Evolutionary conservation across 1,140 invertebrate genomes (phyloP).

Genomic region (Hypsibius dujardini): DNA sequence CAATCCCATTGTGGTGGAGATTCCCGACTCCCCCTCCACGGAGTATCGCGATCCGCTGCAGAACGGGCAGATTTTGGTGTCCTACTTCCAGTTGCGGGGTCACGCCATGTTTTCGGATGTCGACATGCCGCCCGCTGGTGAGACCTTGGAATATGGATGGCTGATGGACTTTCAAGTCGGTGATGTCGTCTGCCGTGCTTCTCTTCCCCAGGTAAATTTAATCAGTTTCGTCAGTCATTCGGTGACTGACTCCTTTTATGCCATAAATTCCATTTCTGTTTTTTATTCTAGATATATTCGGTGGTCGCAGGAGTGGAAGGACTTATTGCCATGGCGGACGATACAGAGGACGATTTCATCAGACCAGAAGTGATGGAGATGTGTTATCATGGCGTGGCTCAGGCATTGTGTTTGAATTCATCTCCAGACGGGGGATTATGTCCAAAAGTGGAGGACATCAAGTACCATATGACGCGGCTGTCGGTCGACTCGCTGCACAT

Average conservation of each 20-base stretch:
- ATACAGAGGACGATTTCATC: slow-evolving; percentile 59
- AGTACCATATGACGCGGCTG: slow-evolving; percentile 78
- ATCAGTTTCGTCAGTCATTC: too few species aligned
- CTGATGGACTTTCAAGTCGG: slow-evolving; percentile 43
- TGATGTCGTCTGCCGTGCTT: slow-evolving; percentile 39
- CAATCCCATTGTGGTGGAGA: not conserved
- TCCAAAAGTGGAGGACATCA: slow-evolving; percentile 70
- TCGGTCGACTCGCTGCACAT: slow-evolving; percentile 77
- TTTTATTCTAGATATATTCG: too few species aligned
- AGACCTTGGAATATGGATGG: slow-evolving; percentile 94
- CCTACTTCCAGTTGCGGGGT: slow-evolving; percentile 48
- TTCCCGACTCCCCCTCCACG: not conserved
- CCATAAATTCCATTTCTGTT: too few species aligned
- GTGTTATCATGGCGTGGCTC: slow-evolving; percentile 68
- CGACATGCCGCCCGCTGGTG: slow-evolving; percentile 66
- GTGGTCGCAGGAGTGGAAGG: too few species aligned
- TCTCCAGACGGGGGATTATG: slow-evolving; percentile 36
- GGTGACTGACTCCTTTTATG: too few species aligned
- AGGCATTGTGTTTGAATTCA: slow-evolving; percentile 52
- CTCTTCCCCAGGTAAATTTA: slow-evolving; percentile 35
- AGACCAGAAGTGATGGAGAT: slow-evolving; percentile 52
- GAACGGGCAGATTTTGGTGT: slow-evolving; percentile 9
- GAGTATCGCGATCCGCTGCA: slow-evolving; percentile 3
- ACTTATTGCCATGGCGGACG: not conserved
- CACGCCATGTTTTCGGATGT: slow-evolving; percentile 93